Evolutionary conservation across 2,888 invertebrate genomes (phyloP), one percentile per base, ranked within the genome.

Genomic region (Drosophila yooni): DNA sequence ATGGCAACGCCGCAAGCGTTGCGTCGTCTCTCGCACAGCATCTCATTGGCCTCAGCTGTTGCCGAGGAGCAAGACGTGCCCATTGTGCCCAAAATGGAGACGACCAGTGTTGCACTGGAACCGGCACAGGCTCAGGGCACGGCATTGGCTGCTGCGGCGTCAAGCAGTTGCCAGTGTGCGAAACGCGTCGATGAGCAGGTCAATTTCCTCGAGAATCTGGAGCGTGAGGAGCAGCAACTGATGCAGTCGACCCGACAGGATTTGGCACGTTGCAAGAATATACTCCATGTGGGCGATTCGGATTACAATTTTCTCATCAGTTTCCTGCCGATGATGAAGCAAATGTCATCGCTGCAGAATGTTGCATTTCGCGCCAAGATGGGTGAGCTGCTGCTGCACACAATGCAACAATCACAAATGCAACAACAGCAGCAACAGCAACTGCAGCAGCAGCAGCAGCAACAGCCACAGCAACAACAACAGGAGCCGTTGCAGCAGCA

Each of bases 291-390:
- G 60, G 91, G 92, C 52, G 92, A 92, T 58, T 88, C 92, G 0
- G 91, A 92, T 57, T 92, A 92, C 53, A 92, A 92, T 79, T 92
- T 91, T 53, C 83, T 92, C 2, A 85, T 91, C 25, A 92, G 92
- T 59, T 92, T 92, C 56, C 66, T 92, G 85, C 92, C 92, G 29
- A 82, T 91, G 48, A 92, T 92, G 92, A 92, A 91, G 72, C 89
- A 91, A 77, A 92, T 92, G 91, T 70, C 81, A 38, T 81, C 90
- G 29, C 60, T 91, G 25, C 91, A 92, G 62, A 92, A 91, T 68
- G 70, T 92, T 21, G 79, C 79, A 70, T 91, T 92, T 79, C 89
- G 91, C 46, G 90, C 91, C 58, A 86, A 81, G 65, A 91, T 91
- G 91, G 88, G 91, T 21, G 91, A 91, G 15, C 58, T 89, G 29